These are phyloP conservation scores for Parnassius apollo DNA, from an alignment of 2,888 invertebrate genomes.

Conservation along the genomic window DNA sequence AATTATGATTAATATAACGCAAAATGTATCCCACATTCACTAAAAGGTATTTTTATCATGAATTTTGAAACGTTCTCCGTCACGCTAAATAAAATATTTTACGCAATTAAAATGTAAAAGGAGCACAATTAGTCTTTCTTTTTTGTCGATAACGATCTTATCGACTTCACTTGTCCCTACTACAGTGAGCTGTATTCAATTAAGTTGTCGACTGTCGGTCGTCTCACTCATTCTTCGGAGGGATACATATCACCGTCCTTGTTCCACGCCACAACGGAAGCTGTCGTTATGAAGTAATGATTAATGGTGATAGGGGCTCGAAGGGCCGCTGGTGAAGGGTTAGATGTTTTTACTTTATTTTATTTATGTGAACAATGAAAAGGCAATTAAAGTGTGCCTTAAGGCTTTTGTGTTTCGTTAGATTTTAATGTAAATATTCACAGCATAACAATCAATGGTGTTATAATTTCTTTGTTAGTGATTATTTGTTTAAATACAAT, in stretches of 20 bases:
- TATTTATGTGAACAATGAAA: constrained; percentile 31
- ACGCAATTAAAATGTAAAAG: constrained; percentile 22
- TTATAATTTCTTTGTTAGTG: too few species aligned
- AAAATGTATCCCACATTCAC: too few species aligned
- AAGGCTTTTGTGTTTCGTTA: neutral
- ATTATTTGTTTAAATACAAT: too few species aligned
- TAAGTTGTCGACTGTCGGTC: constrained; percentile 62
- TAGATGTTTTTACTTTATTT: constrained; percentile 31
- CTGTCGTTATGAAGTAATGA: constrained; percentile 64
- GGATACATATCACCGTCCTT: constrained; percentile 37
- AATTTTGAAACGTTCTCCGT: constrained; percentile 7
- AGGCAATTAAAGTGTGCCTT: constrained; percentile 20
- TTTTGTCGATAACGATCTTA: constrained; percentile 35
- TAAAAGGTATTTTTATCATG: too few species aligned
- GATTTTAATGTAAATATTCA: too few species aligned
- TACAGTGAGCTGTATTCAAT: constrained; percentile 56
- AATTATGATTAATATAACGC: too few species aligned
- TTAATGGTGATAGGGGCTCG: constrained; percentile 59
- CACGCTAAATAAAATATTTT: constrained; percentile 23
- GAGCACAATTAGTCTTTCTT: constrained; percentile 17
- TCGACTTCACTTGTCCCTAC: constrained; percentile 44
- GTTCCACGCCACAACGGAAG: constrained; percentile 61
- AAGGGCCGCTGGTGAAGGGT: constrained; percentile 36
- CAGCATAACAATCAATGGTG: too few species aligned
- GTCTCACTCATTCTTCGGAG: constrained; percentile 38